Conservation (phyloP, 92 coral and sea anemone species). For the Palythoa grandis region DNA sequence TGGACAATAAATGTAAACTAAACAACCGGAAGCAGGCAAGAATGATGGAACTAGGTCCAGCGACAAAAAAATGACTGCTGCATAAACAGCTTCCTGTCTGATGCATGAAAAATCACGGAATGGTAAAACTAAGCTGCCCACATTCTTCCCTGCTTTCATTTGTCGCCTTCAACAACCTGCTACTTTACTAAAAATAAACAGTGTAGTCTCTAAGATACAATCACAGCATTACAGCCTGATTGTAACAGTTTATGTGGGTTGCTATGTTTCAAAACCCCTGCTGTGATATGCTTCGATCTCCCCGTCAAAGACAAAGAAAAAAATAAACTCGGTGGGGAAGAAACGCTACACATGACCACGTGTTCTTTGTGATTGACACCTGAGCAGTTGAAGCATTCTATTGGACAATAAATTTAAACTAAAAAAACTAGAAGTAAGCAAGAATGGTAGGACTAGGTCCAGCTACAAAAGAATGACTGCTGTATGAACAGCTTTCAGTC, state of each 20-base stretch:
- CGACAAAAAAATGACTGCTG: not conserved
- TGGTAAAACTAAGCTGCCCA: too few species aligned
- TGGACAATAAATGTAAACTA: not conserved
- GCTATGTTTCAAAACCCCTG: too few species aligned
- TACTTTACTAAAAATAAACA: too few species aligned
- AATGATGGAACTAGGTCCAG: not conserved
- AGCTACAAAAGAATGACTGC: not conserved
- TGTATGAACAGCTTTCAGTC: not conserved
- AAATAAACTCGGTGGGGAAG: too few species aligned
- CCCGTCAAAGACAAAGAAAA: too few species aligned
- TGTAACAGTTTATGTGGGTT: too few species aligned
- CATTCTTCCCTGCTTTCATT: too few species aligned
- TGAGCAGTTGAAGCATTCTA: not conserved
- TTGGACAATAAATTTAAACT: not conserved
- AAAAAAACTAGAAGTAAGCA: not conserved
- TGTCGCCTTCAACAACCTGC: too few species aligned
- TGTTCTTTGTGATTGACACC: not conserved
- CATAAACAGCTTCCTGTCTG: not conserved
- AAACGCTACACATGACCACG: not conserved
- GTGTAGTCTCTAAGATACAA: too few species aligned
- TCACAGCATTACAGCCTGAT: too few species aligned
- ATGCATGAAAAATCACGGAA: too few species aligned
- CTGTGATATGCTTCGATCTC: too few species aligned
- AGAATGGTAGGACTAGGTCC: not conserved
- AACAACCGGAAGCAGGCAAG: not conserved